These are phyloP conservation scores for Chelon auratus DNA, from an alignment of 2,797 vertebrate species.

Conservation along the genomic window DNA sequence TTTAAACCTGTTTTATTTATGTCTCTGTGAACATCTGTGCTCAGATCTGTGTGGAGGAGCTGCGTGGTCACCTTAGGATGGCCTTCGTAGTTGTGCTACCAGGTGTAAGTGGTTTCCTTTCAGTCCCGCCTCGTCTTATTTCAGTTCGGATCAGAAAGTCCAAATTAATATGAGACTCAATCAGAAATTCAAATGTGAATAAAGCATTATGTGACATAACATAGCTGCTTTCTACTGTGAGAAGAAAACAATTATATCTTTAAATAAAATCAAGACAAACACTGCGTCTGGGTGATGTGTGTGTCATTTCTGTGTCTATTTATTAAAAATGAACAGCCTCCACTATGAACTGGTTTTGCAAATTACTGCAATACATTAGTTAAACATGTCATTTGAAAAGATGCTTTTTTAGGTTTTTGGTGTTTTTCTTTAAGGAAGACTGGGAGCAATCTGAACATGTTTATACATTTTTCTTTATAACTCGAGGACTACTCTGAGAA, in stretches of 20 bases:
- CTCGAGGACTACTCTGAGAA: too few species aligned
- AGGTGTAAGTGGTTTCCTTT: conserved; percentile 39
- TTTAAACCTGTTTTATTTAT: conserved; percentile 69
- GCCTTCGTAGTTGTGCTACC: conserved; percentile 27
- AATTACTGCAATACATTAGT: too few species aligned
- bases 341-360: too few species aligned
- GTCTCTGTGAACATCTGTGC: conserved; percentile 63
- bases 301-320: conserved; percentile 9
- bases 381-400: too few species aligned
- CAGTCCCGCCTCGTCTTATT: conserved; percentile 33
- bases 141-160: conserved; percentile 27
- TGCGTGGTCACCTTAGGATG: conserved; percentile 6
- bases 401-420: too few species aligned
- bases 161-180: conserved; percentile 38
- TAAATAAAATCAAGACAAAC: conserved; percentile 76
- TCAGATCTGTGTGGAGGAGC: conserved; percentile 50
- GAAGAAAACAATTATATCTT: conserved; percentile 58
- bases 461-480: too few species aligned
- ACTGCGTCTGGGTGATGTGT: conserved; percentile 20
- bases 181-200: conserved; percentile 62
- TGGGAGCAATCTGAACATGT: too few species aligned
- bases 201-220: conserved; percentile 56
- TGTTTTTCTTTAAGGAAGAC: too few species aligned
- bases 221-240: conserved; percentile 70
- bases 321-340: background rate